Percentiles rank a stretch among this genome's conserved stretches.
These are phyloP conservation scores for Gorsachius magnificus DNA, from an alignment of 2,797 vertebrate genomes.

Conservation along the genomic window DNA sequence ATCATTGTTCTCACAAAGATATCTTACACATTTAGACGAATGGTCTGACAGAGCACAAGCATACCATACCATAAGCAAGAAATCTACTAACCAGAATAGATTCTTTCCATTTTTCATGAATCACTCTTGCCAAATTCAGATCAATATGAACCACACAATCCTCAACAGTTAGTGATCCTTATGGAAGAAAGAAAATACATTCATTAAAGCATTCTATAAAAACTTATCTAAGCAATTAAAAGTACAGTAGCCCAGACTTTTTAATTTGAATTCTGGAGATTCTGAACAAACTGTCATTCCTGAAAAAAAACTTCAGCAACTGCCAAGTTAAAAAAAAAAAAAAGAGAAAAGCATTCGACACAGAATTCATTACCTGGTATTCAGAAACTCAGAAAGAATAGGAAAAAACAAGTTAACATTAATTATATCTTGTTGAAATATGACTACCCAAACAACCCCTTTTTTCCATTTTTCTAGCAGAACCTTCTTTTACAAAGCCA, in stretches of 20 bases:
- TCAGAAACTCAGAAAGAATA: not conserved
- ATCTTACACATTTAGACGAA: not conserved
- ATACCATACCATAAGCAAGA: not conserved
- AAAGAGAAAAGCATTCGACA: not conserved
- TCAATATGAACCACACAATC: conserved; percentile 94
- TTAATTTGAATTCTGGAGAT: not conserved
- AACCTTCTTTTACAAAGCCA: not conserved
- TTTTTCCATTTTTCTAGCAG: not conserved
- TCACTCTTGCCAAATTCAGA: conserved; percentile 89
- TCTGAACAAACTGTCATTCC: not conserved
- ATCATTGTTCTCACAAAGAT: not conserved
- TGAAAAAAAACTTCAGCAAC: not conserved
- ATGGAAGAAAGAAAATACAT: conserved; percentile 38
- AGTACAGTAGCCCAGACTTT: not conserved
- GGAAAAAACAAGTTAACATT: not conserved
- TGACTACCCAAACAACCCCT: not conserved
- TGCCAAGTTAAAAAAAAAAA: not conserved
- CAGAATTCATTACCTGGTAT: not conserved
- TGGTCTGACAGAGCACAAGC: not conserved
- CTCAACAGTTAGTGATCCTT: conserved; percentile 85
- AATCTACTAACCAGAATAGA: conserved; percentile 87
- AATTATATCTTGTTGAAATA: not conserved
- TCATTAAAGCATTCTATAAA: conserved; percentile 9
- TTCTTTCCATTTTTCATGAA: conserved; percentile 97
- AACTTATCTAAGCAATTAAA: not conserved